These are phyloP conservation scores for Silurus glanis DNA, from an alignment of 2,113 vertebrate species.

Conservation along the genomic window DNA sequence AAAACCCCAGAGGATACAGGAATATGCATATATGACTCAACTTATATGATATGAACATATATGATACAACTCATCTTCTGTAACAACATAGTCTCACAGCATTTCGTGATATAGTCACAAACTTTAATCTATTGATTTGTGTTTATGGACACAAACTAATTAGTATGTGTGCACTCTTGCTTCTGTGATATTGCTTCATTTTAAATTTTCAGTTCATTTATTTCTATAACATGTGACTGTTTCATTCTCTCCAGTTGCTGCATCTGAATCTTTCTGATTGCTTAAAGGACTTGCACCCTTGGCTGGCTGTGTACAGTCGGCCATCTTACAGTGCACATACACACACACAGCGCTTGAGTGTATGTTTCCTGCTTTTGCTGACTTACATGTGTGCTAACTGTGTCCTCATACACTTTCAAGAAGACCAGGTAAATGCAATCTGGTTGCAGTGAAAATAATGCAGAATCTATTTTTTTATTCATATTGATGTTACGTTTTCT, in stretches of 20 bases:
- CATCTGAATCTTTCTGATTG: slow-evolving; percentile 67
- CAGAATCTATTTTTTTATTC: background rate
- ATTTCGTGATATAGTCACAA: no score
- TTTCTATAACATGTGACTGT: background rate
- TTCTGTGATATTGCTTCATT: background rate
- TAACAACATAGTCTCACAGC: no score
- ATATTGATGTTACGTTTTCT: slow-evolving; percentile 22
- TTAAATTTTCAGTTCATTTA: background rate
- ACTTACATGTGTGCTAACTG: slow-evolving; percentile 65
- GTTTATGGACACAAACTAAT: background rate
- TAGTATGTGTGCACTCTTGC: background rate
- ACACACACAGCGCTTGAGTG: slow-evolving; percentile 66
- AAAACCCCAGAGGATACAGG: no score
- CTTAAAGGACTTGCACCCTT: slow-evolving; percentile 75
- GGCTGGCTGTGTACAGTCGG: slow-evolving; percentile 72
- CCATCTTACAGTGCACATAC: slow-evolving; percentile 66
- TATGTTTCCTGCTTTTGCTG: slow-evolving; percentile 71
- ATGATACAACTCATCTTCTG: no score
- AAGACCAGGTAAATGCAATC: slow-evolving; percentile 65
- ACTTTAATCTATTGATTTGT: no score
- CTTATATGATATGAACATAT: no score
- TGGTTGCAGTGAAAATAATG: background rate
- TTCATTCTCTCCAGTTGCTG: slow-evolving; percentile 68
- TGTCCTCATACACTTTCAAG: slow-evolving; percentile 56
- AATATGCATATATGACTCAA: no score